A percentile compares a stretch with the other conserved stretches of the same genome.
These are phyloP conservation scores for Gasterosteus nipponicus DNA, from an alignment of 2,113 vertebrate genomes.

Conservation along the genomic window DNA sequence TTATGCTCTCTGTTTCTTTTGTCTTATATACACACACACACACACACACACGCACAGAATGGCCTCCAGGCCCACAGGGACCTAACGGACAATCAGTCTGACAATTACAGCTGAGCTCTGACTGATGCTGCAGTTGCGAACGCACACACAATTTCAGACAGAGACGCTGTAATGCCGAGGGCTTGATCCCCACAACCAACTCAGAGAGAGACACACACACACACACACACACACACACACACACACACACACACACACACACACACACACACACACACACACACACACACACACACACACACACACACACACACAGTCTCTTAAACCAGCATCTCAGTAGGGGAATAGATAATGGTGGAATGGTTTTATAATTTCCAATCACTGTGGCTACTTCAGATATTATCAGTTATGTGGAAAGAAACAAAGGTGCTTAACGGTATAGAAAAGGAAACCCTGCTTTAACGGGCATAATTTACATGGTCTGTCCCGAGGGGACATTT, in stretches of 20 bases:
- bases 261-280: constrained; percentile 10
- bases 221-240: constrained; percentile 22
- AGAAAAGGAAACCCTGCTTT: neutral
- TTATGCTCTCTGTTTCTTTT: neutral
- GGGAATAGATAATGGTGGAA: constrained; percentile 52
- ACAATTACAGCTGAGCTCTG: constrained; percentile 74
- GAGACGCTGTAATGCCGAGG: constrained; percentile 43
- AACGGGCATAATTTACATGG: neutral
- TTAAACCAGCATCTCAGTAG: constrained; percentile 22
- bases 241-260: constrained; percentile 29
- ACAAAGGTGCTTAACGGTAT: neutral
- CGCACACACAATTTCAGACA: constrained; percentile 50
- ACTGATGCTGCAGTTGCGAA: constrained; percentile 70
- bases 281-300: constrained; percentile 23
- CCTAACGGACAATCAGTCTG: constrained; percentile 70
- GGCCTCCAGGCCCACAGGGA: constrained; percentile 63
- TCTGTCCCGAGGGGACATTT: constrained; percentile 4
- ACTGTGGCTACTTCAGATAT: constrained; percentile 10
- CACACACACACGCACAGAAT: constrained; percentile 49
- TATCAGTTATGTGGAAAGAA: constrained; percentile 19
- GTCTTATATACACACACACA: constrained; percentile 33
- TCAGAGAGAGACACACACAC: constrained; percentile 19
- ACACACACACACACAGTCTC: constrained; percentile 32
- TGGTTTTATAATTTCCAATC: constrained; percentile 34
- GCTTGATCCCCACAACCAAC: constrained; percentile 18